phyloP scores from a whole-genome alignment of 2,797 vertebrate genomes.

The Prionace glauca region DNA sequence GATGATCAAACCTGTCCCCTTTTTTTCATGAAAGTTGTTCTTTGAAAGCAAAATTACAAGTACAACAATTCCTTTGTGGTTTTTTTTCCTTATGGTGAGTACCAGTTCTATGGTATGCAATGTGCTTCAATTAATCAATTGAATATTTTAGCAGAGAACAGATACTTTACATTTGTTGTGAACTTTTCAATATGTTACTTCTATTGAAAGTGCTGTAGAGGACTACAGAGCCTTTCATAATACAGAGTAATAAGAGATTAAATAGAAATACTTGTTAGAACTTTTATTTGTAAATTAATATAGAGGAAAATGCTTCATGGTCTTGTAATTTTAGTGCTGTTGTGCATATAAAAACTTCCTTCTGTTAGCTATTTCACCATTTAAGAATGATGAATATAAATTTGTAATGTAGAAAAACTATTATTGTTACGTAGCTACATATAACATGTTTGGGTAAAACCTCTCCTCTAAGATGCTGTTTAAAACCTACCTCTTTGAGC shows the following conservation, averaged over 20 bases:
- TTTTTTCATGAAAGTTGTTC: background rate
- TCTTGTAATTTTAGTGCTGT: constrained; percentile 9
- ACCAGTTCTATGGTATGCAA: background rate
- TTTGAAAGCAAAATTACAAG: background rate
- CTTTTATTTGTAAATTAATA: background rate
- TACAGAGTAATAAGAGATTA: background rate
- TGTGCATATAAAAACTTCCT: background rate
- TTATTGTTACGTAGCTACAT: background rate
- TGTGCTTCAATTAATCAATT: background rate
- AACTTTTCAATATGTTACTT: background rate
- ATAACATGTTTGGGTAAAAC: background rate
- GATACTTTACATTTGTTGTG: background rate
- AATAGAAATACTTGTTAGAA: background rate
- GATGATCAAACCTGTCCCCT: background rate
- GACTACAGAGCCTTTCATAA: background rate
- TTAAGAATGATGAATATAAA: background rate
- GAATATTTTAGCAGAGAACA: background rate
- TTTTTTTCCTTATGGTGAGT: background rate
- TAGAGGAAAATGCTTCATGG: constrained; percentile 9
- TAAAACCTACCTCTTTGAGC: constrained; percentile 19
- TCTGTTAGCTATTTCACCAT: background rate
- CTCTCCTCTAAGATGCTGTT: background rate
- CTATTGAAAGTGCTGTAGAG: background rate
- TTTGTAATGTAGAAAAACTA: background rate
- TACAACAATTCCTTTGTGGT: background rate